Evolutionary conservation across 2,113 vertebrate genomes (phyloP).

Genomic region (Procavia capensis): DNA sequence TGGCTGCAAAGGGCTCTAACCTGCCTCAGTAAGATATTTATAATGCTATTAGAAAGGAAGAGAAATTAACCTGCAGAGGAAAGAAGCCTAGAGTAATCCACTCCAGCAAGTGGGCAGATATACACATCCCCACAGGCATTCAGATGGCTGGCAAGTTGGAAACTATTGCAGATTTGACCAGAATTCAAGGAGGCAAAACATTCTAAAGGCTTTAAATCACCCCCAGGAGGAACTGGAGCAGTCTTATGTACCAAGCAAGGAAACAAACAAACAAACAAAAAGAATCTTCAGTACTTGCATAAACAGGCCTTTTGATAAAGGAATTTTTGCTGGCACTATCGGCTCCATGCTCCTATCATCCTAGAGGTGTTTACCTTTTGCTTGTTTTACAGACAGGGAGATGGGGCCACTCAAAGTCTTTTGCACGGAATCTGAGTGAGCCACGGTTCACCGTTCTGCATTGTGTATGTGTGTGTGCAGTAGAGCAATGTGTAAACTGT

Average conservation of each 20-base stretch:
- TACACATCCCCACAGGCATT: not conserved
- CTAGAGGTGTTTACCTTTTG: not conserved
- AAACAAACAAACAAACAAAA: too few relatives aligned
- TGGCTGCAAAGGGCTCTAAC: not conserved
- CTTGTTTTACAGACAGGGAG: not conserved
- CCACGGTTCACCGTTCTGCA: not conserved
- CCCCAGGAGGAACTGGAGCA: not conserved
- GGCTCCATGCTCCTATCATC: not conserved
- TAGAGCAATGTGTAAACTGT: conserved; percentile 40
- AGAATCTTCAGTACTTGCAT: not conserved
- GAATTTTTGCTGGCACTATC: not conserved
- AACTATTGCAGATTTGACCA: not conserved
- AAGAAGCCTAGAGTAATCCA: not conserved
- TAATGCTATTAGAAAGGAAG: not conserved
- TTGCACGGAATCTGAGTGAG: not conserved
- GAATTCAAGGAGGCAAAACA: conserved; percentile 6
- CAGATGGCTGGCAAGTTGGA: not conserved
- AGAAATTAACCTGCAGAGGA: conserved; percentile 59
- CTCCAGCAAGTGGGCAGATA: not conserved
- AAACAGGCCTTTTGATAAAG: not conserved
- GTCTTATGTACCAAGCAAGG: not conserved
- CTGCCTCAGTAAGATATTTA: conserved; percentile 39
- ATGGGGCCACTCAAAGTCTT: not conserved
- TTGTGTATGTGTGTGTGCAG: not conserved
- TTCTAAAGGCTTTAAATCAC: not conserved